Percentiles rank a stretch among this genome's conserved stretches.
These are phyloP conservation scores for Ispidina lecontei DNA, from an alignment of 2,797 vertebrate genomes.

Conservation along the genomic window DNA sequence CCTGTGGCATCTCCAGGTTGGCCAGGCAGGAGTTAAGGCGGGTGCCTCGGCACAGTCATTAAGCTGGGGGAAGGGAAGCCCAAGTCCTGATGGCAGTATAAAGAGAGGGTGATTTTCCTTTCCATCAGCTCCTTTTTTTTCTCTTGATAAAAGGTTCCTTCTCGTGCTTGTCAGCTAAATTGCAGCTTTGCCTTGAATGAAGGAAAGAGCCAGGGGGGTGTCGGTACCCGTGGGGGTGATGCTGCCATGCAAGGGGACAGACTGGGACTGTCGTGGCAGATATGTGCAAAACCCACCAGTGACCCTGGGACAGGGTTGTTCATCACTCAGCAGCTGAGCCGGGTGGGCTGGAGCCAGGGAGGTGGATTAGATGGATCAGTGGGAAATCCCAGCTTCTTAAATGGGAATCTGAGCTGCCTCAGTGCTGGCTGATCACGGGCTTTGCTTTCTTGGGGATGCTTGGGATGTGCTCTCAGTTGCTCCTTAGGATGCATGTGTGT, in stretches of 20 bases:
- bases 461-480: rapidly evolving
- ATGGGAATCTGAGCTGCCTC: not conserved
- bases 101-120: slow-evolving; percentile 52
- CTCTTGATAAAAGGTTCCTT: not conserved
- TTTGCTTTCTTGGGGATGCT: not conserved
- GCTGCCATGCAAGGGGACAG: rapidly evolving
- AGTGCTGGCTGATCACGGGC: rapidly evolving
- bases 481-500: rapidly evolving
- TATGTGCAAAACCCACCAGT: not conserved
- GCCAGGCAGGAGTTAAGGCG: slow-evolving; percentile 39
- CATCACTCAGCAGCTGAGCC: not conserved
- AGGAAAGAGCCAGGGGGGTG: not conserved
- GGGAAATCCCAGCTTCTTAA: not conserved
- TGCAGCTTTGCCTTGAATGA: not conserved
- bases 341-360: not conserved
- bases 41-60: not conserved
- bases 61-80: slow-evolving; percentile 22
- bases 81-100: not conserved
- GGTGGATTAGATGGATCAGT: not conserved
- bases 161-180: slow-evolving; percentile 18
- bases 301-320: not conserved
- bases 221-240: not conserved
- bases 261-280: not conserved
- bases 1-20: not conserved
- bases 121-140: slow-evolving; percentile 3